A percentile compares a stretch with the other conserved stretches of the same genome.
phyloP scores from a whole-genome alignment of 2,113 vertebrate species.

The Motacilla tschutschensis region DNA sequence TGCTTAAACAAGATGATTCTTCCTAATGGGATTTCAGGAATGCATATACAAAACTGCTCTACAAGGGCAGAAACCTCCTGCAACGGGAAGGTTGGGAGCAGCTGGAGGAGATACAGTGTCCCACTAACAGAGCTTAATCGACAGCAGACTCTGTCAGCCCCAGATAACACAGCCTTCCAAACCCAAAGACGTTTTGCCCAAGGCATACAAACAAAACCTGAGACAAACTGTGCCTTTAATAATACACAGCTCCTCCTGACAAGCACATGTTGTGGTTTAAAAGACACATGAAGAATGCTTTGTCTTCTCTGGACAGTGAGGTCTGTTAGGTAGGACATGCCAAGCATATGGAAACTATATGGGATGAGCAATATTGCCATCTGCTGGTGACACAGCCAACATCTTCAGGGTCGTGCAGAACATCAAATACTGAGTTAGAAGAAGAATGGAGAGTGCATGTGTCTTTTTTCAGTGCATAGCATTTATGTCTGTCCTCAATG shows the following conservation, averaged over 20 bases:
- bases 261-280: not conserved
- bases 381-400: constrained; percentile 11
- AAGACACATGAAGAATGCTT: not conserved
- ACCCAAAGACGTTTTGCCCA: not conserved
- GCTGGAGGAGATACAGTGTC: not conserved
- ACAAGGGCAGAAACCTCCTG: not conserved
- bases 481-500: not conserved
- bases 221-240: not conserved
- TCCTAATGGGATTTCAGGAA: not conserved
- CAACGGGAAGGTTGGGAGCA: not conserved
- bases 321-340: not conserved
- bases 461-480: not conserved
- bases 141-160: not conserved
- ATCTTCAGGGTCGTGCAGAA: not conserved
- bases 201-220: not conserved
- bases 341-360: not conserved
- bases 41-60: not conserved
- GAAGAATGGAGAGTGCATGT: fast-evolving
- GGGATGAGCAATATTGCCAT: constrained; percentile 27
- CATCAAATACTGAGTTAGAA: not conserved
- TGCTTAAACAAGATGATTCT: not conserved
- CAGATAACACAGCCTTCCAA: fast-evolving
- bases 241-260: not conserved
- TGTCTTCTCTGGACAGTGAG: not conserved
- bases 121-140: not conserved